These are phyloP conservation scores for Crypturellus undulatus DNA, from an alignment of 2,113 vertebrate genomes.

Conservation along the genomic window DNA sequence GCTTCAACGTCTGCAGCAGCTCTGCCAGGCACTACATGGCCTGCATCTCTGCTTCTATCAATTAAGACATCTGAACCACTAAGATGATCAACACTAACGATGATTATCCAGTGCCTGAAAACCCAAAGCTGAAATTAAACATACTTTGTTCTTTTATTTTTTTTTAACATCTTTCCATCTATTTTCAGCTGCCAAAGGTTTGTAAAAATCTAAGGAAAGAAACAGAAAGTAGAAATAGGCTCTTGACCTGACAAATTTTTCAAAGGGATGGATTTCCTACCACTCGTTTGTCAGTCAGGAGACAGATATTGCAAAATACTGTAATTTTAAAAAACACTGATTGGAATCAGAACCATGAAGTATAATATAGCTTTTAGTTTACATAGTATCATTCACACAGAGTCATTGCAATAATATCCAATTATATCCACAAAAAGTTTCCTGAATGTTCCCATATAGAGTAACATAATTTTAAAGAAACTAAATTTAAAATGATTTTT, in stretches of 20 bases:
- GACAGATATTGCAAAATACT: conserved; percentile 10
- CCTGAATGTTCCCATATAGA: background rate
- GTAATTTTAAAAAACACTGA: conserved; percentile 7
- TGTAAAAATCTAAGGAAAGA: background rate
- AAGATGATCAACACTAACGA: accelerated
- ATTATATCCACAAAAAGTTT: conserved; percentile 16
- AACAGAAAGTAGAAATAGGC: background rate
- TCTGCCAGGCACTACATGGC: background rate
- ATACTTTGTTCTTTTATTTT: no score
- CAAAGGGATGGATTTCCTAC: background rate
- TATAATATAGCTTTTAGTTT: conserved; percentile 3
- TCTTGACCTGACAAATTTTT: background rate
- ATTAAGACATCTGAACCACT: accelerated
- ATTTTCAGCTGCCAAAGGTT: background rate
- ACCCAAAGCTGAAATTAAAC: background rate
- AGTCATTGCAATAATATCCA: conserved; percentile 20
- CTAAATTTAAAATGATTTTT: background rate
- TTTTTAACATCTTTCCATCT: accelerated
- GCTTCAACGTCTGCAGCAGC: background rate
- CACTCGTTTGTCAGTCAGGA: background rate
- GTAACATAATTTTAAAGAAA: background rate
- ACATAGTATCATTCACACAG: background rate
- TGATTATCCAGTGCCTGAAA: background rate
- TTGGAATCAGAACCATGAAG: conserved; percentile 54
- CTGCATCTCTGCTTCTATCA: accelerated